These are phyloP conservation scores for Florisuga fusca DNA, from an alignment of 2,797 vertebrate genomes.

Conservation along the genomic window DNA sequence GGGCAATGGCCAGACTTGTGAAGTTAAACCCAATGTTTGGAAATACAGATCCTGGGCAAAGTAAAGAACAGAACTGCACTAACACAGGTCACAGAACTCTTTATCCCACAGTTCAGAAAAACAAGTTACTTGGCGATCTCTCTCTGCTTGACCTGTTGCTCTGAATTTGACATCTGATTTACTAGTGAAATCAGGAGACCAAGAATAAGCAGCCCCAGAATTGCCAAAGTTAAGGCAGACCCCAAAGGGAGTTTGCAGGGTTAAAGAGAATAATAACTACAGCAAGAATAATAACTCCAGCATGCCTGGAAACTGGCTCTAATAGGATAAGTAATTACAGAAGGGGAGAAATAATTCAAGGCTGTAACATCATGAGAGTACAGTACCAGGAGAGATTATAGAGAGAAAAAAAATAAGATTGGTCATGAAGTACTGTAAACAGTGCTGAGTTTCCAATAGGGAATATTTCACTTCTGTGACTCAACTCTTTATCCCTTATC, in stretches of 20 bases:
- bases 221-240: not conserved
- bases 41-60: accelerated
- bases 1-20: not conserved
- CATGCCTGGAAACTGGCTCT: not conserved
- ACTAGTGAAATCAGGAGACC: not conserved
- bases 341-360: slow-evolving; percentile 44
- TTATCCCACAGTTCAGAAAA: not conserved
- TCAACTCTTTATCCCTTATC: slow-evolving; percentile 40
- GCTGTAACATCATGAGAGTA: slow-evolving; percentile 32
- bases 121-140: not conserved
- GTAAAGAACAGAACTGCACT: not conserved
- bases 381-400: slow-evolving; percentile 47
- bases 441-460: slow-evolving; percentile 25
- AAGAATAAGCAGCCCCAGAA: not conserved
- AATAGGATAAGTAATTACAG: slow-evolving; percentile 51
- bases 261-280: slow-evolving; percentile 41
- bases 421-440: slow-evolving; percentile 13
- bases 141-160: not conserved
- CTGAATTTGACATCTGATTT: not conserved
- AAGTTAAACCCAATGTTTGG: accelerated
- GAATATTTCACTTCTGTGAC: slow-evolving; percentile 45
- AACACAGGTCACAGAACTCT: accelerated
- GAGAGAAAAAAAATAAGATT: slow-evolving; percentile 6
- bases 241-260: not conserved
- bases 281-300: slow-evolving; percentile 1